Conservation (phyloP, 2,797 vertebrate genomes). For the Heterohyrax brucei region DNA sequence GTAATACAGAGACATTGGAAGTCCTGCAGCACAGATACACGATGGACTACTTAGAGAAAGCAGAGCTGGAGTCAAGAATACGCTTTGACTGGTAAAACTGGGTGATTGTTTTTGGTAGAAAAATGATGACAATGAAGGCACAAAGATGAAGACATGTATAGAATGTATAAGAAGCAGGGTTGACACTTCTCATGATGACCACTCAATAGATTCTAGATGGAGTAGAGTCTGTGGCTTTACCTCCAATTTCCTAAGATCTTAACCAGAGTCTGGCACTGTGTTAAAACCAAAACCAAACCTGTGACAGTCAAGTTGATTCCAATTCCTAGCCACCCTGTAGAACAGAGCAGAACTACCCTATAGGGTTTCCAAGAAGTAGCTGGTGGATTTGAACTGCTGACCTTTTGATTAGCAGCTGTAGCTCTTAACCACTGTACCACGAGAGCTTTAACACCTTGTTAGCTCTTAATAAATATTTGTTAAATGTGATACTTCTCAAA, state of each 20-base stretch:
- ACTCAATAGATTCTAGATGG: not conserved
- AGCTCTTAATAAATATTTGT: slow-evolving; percentile 2
- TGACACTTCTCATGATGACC: not conserved
- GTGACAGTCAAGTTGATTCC: too few species aligned
- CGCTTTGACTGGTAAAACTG: not conserved
- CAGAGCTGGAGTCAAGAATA: not conserved
- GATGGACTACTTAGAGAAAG: not conserved
- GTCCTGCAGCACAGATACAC: not conserved
- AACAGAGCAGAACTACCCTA: too few species aligned
- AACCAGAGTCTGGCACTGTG: not conserved
- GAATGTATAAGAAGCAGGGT: not conserved
- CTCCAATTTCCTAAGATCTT: not conserved
- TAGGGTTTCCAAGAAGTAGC: too few species aligned
- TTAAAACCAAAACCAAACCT: too few species aligned
- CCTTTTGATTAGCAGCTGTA: too few species aligned
- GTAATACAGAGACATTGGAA: not conserved
- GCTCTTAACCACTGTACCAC: too few species aligned
- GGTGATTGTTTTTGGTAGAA: not conserved
- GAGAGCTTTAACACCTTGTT: not conserved
- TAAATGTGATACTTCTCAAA: not conserved
- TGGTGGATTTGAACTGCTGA: too few species aligned
- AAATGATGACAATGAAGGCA: not conserved
- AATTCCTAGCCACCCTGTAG: too few species aligned
- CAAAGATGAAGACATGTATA: not conserved
- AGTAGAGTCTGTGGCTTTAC: not conserved